Base-by-base conservation (phyloP, 2,888 invertebrate species). In the Cephus runcator region DNA sequence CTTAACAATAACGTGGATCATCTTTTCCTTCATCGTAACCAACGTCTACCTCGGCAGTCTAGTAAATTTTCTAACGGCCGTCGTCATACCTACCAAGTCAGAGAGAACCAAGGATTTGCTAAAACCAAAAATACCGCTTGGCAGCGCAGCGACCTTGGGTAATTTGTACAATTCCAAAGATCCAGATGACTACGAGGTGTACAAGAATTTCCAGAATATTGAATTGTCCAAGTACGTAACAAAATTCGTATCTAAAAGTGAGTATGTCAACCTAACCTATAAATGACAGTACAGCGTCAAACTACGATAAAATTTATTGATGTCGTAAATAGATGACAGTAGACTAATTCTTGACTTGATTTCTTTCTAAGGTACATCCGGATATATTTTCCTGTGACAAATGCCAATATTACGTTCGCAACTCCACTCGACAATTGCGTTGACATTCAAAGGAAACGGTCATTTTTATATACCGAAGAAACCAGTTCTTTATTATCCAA, bases 141-240 rank as follows among this genome's bases (percentile, higher is more conserved):
- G 73, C 23, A 73, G 76, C 12, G 73, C 73, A 4, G 9, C n/a
- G 23, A 36, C 36, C 4, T 73, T 56, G 11, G 12, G 11, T 15
- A n/a, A 73, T 68, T 30, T 76, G 30, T 56, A 73, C 40, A 73
- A 76, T n/a, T 40, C 40, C 40, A 15, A 40, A 6, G 9, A 71
- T 76, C 73, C 76, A 11, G 73, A 56, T 12, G 76, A 76, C 15
- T 76, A 76, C 56, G 4, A 73, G 30, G 12, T 73, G n/a, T 76
- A 76, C 15, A 30, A 73, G 15, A 71, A 34, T 73, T 76, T 56
- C 6, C 33, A 71, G 30, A 9, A 73, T 12, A 36, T 73, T 15
- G 34, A 56, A 12, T 35, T 23, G 23, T 15, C 71, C 34, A 36
- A 15, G 56, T 73, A n/a, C 56, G 3, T 56, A 6, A 56, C 6